Evolutionary conservation across 2,888 invertebrate species (phyloP), one percentile per base, ranked within the genome.

Genomic region (Epinotia brunnichana): DNA sequence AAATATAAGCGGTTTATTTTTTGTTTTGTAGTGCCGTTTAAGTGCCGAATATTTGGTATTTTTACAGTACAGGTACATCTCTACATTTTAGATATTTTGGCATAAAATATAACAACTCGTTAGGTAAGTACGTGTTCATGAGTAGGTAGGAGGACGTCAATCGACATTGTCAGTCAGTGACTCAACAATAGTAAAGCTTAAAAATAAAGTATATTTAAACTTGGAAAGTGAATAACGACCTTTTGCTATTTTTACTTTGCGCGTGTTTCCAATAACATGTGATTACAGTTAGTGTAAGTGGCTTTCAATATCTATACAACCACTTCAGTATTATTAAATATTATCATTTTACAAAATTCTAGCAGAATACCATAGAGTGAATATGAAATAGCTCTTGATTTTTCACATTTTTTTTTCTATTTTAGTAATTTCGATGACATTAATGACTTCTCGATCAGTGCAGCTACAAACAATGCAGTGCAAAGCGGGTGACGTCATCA

Each of bases 391-490:
- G 44, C 44, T 11, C 13, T 44, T 15, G 41, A 11, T 15, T 48
- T 48, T 48, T n/a, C 10, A 51, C 2, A 13, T 13, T 7, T n/a
- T 19, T 15, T 24, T 15, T 24, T 44, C 44, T 19, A 24, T 21
- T 62, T 5, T 29, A n/a, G 15, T 21, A 4, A 35, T 66, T 11
- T 5, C 4, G 21, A 56, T 19, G 44, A 73, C 62, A 68, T 62
- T 63, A 73, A 73, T 69, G 51, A 63, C 63, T 69, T 53, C 59
- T 71, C 62, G 29, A 62, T 69, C 62, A 86, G 75, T 87, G 85
- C 87, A 90, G 81, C 79, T 80, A 85, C 85, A 86, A 91, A 92
- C 92, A 92, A 92, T 92, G 89, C 92, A 86, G 79, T 82, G 82
- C 83, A 83, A 87, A 86, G 84, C 77, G 83, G 75, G 77, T 91